Percentiles rank a stretch among this genome's conserved stretches.
phyloP scores from a whole-genome alignment of 2,797 vertebrate species.

The Odontamblyopus lacepedii region DNA sequence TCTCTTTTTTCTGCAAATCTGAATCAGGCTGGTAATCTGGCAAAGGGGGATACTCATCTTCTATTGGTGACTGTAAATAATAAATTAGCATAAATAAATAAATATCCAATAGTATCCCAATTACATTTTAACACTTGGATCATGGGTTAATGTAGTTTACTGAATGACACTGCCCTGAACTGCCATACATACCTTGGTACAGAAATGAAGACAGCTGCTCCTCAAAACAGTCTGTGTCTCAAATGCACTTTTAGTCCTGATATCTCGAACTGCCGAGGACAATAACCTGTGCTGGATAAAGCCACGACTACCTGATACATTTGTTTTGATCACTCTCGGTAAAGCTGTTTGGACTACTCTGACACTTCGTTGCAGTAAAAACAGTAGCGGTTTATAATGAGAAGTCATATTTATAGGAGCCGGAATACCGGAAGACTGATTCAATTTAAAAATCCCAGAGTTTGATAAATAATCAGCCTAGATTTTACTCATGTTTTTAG shows the following conservation, averaged over 20 bases:
- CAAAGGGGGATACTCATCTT: conserved; percentile 77
- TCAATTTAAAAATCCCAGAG: background rate
- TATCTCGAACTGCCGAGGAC: background rate
- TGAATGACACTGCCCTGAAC: background rate
- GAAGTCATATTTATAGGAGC: conserved; percentile 42
- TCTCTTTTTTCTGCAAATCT: conserved; percentile 62
- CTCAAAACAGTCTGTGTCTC: conserved; percentile 14
- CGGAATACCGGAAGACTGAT: background rate
- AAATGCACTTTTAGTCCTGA: conserved; percentile 1
- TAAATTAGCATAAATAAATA: background rate
- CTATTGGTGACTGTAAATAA: conserved; percentile 56
- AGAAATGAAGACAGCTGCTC: conserved; percentile 29
- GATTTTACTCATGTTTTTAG: background rate
- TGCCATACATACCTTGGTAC: conserved; percentile 52
- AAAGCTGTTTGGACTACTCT: background rate
- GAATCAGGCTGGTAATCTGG: conserved; percentile 67
- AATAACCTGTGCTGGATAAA: conserved; percentile 22
- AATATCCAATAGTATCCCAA: background rate
- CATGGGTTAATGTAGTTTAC: background rate
- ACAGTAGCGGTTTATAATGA: conserved; percentile 24
- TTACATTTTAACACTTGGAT: background rate
- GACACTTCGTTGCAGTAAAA: conserved; percentile 49
- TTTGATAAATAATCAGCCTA: too few relatives aligned
- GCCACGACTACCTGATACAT: background rate
- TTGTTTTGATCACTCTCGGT: background rate